Percentiles rank a stretch among this genome's conserved stretches.
Evolutionary conservation across 2,797 vertebrate genomes (phyloP).

Genomic region (Protosalanx chinensis): DNA sequence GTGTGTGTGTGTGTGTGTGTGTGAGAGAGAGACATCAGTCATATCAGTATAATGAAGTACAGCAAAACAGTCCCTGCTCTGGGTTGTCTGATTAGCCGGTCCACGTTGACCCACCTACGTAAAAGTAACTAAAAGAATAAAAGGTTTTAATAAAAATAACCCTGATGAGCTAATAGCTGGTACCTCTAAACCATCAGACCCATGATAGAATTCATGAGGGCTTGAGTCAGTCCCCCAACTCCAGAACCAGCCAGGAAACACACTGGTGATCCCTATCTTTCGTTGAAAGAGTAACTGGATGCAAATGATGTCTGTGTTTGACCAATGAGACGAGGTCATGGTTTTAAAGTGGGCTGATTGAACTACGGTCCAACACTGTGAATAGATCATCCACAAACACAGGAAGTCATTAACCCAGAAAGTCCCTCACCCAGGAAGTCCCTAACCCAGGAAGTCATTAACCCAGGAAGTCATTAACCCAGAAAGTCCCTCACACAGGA

Average conservation of each 20-base stretch:
- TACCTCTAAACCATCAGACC: slow-evolving; percentile 33
- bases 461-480: too few species aligned
- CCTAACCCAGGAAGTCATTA: too few species aligned
- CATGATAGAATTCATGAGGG: background rate
- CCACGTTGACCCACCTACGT: slow-evolving; percentile 35
- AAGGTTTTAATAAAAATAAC: slow-evolving; percentile 20
- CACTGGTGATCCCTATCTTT: background rate
- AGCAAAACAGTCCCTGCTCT: slow-evolving; percentile 28
- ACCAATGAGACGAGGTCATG: background rate
- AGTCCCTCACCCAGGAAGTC: too few species aligned
- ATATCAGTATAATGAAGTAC: slow-evolving; percentile 16
- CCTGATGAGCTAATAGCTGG: slow-evolving; percentile 28
- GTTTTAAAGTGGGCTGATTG: background rate
- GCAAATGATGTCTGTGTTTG: background rate
- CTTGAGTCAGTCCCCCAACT: background rate
- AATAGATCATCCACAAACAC: background rate
- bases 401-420: background rate
- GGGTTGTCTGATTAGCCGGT: background rate
- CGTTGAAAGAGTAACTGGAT: background rate
- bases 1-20: background rate
- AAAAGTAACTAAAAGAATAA: slow-evolving; percentile 37
- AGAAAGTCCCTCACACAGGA: too few species aligned
- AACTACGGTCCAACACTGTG: background rate
- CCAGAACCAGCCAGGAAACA: background rate
- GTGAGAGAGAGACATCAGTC: background rate